Evolutionary conservation across 2,797 vertebrate species (phyloP), one percentile per base, ranked within the genome.

Genomic region (Notoglanidium macrostoma): DNA sequence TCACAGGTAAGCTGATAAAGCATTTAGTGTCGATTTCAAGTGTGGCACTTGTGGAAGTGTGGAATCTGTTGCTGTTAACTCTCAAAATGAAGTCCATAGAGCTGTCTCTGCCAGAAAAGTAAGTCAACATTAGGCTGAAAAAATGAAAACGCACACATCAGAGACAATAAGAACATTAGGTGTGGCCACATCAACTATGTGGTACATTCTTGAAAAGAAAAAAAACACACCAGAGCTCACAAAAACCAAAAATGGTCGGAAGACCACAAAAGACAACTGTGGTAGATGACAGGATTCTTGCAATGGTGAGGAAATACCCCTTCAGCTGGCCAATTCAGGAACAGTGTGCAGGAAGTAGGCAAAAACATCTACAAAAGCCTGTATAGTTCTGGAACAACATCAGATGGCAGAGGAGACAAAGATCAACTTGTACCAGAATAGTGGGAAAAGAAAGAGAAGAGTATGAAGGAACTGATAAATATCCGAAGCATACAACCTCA

Each of bases 101-200:
- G 14, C 65, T 68, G 5, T 17, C 29, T 35, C 7, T 68, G 29
- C 32, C 29, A 68, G 5, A 7, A 68, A 65, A 65, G 26, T 9
- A 26, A 29, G 59, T 63, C 59, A 63, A n/a, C 23, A n/a, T 63
- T 59, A 59, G 59, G 23, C 14, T 65, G 61, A 55, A 15, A 55
- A 55, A 55, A 55, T 55, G 14, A 55, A 55, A 65, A 65, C 9
- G 11, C 11, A n/a, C 23, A 23, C 59, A 3, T 65, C 61, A 29
- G 26, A 29, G 12, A 65, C 4, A 14, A 12, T 12, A 74, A 74
- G 85, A 88, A 88, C 88, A 85, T 85, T 87, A 84, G 87, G 73
- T 88, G 65, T 87, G 83, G 85, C 83, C 79, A 88, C 84, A 87
- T 87, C 72, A 90, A 87, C 81, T 85, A 55, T 86, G 83, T 87